Conservation (phyloP, 2,797 vertebrate genomes). For the Tragopan temminckii region DNA sequence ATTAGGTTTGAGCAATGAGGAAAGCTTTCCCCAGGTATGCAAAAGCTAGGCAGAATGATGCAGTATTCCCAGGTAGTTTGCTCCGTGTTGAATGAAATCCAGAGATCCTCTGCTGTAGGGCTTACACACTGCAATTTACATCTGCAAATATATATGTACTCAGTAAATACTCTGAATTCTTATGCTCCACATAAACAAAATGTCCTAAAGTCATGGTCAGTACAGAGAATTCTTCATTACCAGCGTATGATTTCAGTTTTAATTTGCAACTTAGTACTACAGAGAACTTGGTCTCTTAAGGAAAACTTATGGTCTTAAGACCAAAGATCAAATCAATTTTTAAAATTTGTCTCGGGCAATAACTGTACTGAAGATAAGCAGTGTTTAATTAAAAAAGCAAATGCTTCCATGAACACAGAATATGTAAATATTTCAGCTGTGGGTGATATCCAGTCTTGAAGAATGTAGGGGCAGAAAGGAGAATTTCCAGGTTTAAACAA, state of each 20-base stretch:
- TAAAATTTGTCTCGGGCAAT: neutral
- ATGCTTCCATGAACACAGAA: neutral
- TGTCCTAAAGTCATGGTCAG: neutral
- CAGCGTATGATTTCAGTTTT: neutral
- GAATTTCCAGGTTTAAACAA: neutral
- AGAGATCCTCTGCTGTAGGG: neutral
- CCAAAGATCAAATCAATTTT: neutral
- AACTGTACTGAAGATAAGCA: neutral
- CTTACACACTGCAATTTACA: neutral
- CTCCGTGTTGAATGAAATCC: neutral
- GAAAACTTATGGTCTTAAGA: neutral
- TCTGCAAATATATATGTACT: neutral
- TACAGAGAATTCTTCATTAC: neutral
- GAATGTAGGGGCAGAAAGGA: neutral
- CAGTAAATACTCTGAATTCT: constrained; percentile 4
- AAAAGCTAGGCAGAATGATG: neutral
- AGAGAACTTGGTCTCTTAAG: neutral
- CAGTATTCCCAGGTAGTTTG: constrained; percentile 4
- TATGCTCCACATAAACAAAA: neutral
- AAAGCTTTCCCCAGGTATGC: constrained; percentile 25
- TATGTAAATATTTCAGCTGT: neutral
- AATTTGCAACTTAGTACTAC: neutral
- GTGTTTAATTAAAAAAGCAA: neutral
- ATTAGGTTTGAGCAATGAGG: neutral
- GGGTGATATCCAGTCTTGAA: neutral